Base-by-base conservation (phyloP, 2,888 invertebrate species). In the Diplazon laetatorius region DNA sequence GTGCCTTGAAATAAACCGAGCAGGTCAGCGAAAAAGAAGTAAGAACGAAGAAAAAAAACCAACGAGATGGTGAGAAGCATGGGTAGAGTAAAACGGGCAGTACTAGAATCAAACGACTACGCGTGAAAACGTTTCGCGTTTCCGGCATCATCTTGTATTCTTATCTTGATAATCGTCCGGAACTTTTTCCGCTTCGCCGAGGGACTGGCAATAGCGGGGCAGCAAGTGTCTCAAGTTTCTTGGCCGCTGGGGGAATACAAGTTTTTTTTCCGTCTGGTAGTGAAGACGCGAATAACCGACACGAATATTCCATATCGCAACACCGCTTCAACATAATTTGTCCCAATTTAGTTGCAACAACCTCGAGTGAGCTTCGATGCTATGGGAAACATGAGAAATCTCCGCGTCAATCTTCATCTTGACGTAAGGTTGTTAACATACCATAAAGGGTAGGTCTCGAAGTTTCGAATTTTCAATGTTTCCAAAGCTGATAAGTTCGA, bases 101-200 rank as follows among this genome's bases (percentile, higher is more conserved):
- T 74, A 78, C 79, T 73, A 66, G 71, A 82, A 78, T 80, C 76
- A 78, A 79, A 80, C 76, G 81, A 78, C 77, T 80, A 80, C 79
- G 78, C 80, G 78, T 80, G 81, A 69, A 46, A 50, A 78, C 82
- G 71, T 76, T n/a, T n/a, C 60, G 77, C 77, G 76, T 80, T 79
- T 82, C 82, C 73, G 77, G 80, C 82, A 82, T 82, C 82, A 82
- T 77, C 77, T 72, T 70, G 78, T 76, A 82, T 82, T 80, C 80
- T 82, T 76, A 80, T 79, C 78, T 76, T 80, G 82, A 82, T 82
- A 81, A 80, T 80, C 76, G 80, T 76, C 76, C 82, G 82, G 82
- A 81, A 80, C 79, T 82, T 82, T 82, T 82, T 81, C 82, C 80
- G 81, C 80, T 81, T 71, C 57, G 20, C 48, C n/a, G 14, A 16